Conservation (phyloP, 2,888 invertebrate genomes). For the Phorcus lineatus region DNA sequence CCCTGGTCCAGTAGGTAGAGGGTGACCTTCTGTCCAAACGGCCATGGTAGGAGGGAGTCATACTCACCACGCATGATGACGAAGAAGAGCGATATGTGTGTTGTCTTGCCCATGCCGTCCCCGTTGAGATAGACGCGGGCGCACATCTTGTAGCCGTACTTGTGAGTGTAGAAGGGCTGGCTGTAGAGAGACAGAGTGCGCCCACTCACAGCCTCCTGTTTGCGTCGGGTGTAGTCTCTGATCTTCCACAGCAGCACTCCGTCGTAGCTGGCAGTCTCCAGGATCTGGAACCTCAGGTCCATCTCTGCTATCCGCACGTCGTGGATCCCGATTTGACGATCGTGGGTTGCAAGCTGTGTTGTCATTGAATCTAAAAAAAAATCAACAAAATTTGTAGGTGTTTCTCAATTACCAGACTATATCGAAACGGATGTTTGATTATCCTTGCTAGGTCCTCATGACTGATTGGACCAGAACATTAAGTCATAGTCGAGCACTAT, state of each 20-base stretch:
- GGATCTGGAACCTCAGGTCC: conserved; percentile 65
- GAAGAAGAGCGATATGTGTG: conserved; percentile 72
- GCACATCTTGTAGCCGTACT: conserved; percentile 73
- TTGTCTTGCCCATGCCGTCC: conserved; percentile 71
- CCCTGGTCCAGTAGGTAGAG: conserved; percentile 69
- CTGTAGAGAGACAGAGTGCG: conserved; percentile 68
- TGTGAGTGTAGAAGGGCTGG: conserved; percentile 70
- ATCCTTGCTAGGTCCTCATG: too few species aligned
- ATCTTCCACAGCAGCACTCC: conserved; percentile 72
- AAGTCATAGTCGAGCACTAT: too few species aligned
- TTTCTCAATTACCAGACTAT: too few species aligned
- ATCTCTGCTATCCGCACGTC: conserved; percentile 64
- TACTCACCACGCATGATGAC: conserved; percentile 72
- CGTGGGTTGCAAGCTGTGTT: conserved; percentile 35
- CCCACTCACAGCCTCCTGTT: conserved; percentile 64
- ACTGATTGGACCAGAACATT: too few species aligned
- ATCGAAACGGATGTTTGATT: too few species aligned
- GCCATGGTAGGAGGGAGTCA: conserved; percentile 71
- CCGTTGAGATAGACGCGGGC: conserved; percentile 72
- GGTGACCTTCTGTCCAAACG: conserved; percentile 68
- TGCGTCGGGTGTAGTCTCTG: conserved; percentile 60
- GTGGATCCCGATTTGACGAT: conserved; percentile 51
- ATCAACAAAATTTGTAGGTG: neutral
- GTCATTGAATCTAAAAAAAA: conserved; percentile 1
- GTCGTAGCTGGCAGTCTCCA: conserved; percentile 66